Percentiles rank a stretch among this genome's conserved stretches.
These are phyloP conservation scores for Pteromalus puparum DNA, from an alignment of 1,140 invertebrate species.

Conservation along the genomic window DNA sequence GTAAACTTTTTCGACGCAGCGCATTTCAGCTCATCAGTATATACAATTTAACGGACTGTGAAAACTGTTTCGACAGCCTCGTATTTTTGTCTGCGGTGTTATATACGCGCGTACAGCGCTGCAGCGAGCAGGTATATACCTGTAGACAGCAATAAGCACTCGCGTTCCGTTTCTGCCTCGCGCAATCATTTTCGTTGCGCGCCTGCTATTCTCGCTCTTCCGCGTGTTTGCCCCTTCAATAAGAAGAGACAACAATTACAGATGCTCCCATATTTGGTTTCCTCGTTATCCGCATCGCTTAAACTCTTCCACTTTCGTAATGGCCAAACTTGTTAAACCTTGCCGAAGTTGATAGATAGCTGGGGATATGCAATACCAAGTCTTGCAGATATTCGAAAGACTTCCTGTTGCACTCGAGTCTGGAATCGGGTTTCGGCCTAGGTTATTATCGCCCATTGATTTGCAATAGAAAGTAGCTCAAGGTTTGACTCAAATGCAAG, in stretches of 20 bases:
- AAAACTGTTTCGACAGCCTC: neutral
- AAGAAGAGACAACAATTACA: neutral
- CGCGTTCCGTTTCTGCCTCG: neutral
- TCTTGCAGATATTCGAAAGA: neutral
- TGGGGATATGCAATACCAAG: neutral
- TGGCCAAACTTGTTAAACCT: neutral
- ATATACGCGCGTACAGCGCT: no score
- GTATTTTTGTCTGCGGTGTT: neutral
- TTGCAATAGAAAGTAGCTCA: constrained; percentile 29
- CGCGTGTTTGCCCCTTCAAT: neutral
- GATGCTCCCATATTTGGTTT: neutral
- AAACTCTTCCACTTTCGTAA: constrained; percentile 12
- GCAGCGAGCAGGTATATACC: neutral
- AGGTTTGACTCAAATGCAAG: constrained; percentile 13
- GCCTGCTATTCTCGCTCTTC: neutral
- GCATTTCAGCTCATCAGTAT: neutral
- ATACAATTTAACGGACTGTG: neutral
- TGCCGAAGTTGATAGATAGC: no score
- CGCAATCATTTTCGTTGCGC: neutral
- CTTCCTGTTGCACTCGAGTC: neutral
- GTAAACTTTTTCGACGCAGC: neutral
- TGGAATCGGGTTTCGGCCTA: neutral
- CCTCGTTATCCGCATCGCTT: neutral
- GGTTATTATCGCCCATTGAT: neutral
- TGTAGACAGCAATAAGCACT: neutral